Base-by-base conservation (phyloP, 2,797 vertebrate genomes). In the Anolis apletophallus region DNA sequence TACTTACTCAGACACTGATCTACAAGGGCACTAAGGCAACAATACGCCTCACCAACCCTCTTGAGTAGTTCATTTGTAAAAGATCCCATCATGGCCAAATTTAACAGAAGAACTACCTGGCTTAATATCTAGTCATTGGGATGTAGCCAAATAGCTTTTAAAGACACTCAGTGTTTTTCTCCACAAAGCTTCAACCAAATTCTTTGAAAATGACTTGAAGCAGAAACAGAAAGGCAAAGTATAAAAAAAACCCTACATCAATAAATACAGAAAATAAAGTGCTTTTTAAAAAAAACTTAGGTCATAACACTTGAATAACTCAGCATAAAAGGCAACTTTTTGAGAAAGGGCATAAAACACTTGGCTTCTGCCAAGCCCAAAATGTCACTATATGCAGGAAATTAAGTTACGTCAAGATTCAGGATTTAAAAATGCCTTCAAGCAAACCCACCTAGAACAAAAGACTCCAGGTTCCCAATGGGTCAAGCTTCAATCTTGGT, bases 181-280 rank as follows among this genome's bases (percentile, higher is more conserved):
- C 6, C 36, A 19, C 34, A 72, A 79, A 76, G 76, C 67, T 50
- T 29, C 7, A 2, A 36, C 7, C 71, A 72, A n/a, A 8, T 68
- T 87, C 76, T 64, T 79, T 64, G 1, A 85, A 85, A 67, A 29
- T 34, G 34, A 76, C 12, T 82, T 46, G 34, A 76, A 74, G 17
- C 59, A 75, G 36, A 86, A 86, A 85, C 57, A 76, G 57, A 81
- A 87, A 75, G 32, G 46, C 46, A 68, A 12, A 67, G 0, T 50
- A 50, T 3, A 71, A 57, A 59, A 5, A 23, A 79, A 34, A n/a
- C n/a, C n/a, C 54, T 64, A 54, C 57, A 16, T 16, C 61, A 68
- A 69, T 32, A 17, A 79, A 79, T 64, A 46, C 32, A 71, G 32
- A 78, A 84, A 87, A 78, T 87, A 80, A 87, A 84, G 81, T 87